These are phyloP conservation scores for Tauraco erythrolophus DNA, from an alignment of 2,113 vertebrate genomes.

Conservation along the genomic window DNA sequence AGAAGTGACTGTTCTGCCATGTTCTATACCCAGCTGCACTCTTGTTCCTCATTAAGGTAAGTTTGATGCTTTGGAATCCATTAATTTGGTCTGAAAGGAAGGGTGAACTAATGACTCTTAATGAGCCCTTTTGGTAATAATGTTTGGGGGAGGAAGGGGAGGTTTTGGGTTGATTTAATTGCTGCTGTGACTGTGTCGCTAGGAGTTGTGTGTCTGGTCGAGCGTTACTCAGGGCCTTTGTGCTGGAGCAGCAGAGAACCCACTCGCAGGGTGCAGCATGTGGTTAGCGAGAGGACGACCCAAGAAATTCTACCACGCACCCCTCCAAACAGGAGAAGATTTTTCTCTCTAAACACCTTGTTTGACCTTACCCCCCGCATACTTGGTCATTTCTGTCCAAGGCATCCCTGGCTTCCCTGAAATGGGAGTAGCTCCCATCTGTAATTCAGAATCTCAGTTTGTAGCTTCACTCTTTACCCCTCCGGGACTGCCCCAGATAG, in stretches of 20 bases:
- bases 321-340: neutral
- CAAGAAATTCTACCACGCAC: neutral
- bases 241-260: neutral
- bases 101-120: conserved; percentile 51
- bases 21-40: conserved; percentile 70
- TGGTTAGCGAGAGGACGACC: neutral
- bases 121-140: conserved; percentile 21
- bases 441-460: neutral
- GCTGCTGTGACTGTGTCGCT: neutral
- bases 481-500: neutral
- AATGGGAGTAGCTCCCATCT: neutral
- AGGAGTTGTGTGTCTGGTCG: neutral
- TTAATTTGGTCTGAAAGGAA: conserved; percentile 66
- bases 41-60: conserved; percentile 74
- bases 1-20: conserved; percentile 67
- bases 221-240: neutral
- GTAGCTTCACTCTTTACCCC: neutral
- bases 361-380: neutral
- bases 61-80: conserved; percentile 67
- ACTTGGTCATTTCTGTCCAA: neutral
- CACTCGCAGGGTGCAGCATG: neutral
- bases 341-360: neutral
- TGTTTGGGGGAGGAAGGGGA: neutral
- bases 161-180: conserved; percentile 8
- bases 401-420: neutral